Evolutionary conservation across 2,113 vertebrate species (phyloP).

Genomic region (Morone saxatilis): DNA sequence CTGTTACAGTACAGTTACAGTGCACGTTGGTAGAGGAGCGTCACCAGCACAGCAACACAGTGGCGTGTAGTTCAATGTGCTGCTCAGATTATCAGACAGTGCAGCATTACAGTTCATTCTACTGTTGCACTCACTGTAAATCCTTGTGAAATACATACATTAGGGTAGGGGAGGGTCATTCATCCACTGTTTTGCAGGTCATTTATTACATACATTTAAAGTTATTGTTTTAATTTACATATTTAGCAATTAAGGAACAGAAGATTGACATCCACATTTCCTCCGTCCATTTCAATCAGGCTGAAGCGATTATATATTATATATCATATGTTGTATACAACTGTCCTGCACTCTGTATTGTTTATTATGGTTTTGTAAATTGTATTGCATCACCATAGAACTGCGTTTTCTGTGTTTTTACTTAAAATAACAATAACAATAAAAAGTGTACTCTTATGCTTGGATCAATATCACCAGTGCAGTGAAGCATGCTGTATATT

Average conservation of each 20-base stretch:
- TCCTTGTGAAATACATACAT: neutral
- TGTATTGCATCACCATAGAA: neutral
- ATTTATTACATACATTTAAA: too few species aligned
- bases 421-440: neutral
- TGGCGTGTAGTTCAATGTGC: neutral
- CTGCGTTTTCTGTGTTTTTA: neutral
- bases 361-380: neutral
- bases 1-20: neutral
- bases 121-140: neutral
- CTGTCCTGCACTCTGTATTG: neutral
- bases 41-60: neutral
- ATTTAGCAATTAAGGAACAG: neutral
- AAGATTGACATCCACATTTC: neutral
- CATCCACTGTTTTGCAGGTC: too few species aligned
- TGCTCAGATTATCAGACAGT: neutral
- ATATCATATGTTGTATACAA: neutral
- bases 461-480: too few species aligned
- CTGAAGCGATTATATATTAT: neutral
- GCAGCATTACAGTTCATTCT: neutral
- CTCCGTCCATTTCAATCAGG: neutral
- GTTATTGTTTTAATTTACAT: neutral
- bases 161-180: neutral
- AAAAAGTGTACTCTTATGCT: too few species aligned
- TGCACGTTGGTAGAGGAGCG: neutral
- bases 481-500: too few species aligned